Evolutionary conservation across 2,797 vertebrate species (phyloP).

Genomic region (Darevskia mixta): DNA sequence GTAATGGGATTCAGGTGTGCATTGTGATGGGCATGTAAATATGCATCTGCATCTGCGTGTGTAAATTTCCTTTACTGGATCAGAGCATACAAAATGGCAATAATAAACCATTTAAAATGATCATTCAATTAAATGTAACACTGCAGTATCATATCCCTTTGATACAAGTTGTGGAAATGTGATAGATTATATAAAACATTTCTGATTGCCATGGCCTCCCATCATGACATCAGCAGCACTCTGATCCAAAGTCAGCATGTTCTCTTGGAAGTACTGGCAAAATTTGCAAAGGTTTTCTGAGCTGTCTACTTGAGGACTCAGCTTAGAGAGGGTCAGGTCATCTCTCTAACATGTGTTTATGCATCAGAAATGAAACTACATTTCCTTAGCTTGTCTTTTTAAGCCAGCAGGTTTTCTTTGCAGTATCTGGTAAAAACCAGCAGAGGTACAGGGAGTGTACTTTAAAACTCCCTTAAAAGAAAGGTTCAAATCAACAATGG

Average conservation of each 20-base stretch:
- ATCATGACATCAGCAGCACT: neutral
- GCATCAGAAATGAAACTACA: neutral
- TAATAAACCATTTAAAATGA: neutral
- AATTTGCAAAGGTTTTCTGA: neutral
- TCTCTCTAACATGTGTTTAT: neutral
- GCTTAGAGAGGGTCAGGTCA: neutral
- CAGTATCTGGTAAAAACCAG: neutral
- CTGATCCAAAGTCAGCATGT: neutral
- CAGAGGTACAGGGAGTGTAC: neutral
- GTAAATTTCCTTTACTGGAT: neutral
- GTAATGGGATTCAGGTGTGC: neutral
- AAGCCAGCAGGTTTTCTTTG: neutral
- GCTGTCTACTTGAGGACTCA: neutral
- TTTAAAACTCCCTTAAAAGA: neutral
- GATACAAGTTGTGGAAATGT: neutral
- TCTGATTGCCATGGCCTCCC: neutral
- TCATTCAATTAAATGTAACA: neutral
- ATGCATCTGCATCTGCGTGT: no score
- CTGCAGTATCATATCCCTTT: neutral
- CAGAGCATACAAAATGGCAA: neutral
- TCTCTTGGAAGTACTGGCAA: neutral
- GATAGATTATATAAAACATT: neutral
- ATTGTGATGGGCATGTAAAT: neutral
- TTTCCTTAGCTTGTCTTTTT: no score
- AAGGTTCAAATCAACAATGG: neutral